Evolutionary conservation across 2,888 invertebrate species (phyloP).

Genomic region (Andrena flavipes): DNA sequence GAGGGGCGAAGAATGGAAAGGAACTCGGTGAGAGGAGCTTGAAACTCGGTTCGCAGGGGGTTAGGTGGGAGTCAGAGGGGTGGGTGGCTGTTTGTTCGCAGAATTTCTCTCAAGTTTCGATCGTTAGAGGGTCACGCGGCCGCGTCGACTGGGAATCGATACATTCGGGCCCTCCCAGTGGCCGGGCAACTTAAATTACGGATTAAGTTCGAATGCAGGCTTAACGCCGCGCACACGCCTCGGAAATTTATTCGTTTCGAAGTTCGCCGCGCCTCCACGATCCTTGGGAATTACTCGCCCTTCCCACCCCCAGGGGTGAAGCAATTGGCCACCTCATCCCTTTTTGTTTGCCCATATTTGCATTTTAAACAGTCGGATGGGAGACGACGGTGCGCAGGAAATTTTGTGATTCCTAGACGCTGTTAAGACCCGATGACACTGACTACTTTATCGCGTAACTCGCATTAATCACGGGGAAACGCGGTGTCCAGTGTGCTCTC

Average conservation of each 20-base stretch:
- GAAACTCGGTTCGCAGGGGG: not conserved
- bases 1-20: constrained; percentile 15
- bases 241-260: constrained; percentile 45
- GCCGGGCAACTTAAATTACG: constrained; percentile 69
- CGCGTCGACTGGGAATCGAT: constrained; percentile 45
- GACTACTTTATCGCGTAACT: not conserved
- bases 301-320: not conserved
- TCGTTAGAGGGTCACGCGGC: constrained; percentile 24
- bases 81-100: constrained; percentile 31
- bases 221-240: constrained; percentile 29
- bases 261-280: constrained; percentile 19
- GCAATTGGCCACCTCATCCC: not conserved
- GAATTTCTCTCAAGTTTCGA: constrained; percentile 39
- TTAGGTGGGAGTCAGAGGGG: not conserved
- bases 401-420: constrained; percentile 2
- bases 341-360: constrained; percentile 41
- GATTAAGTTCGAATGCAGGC: constrained; percentile 63
- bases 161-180: constrained; percentile 10
- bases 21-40: not conserved
- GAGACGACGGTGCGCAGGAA: not conserved
- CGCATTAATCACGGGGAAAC: constrained; percentile 9
- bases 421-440: constrained; percentile 1
- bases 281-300: constrained; percentile 30
- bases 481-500: not conserved
- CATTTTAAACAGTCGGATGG: constrained; percentile 35